Percentiles rank a stretch among this genome's conserved stretches.
Conservation (phyloP, 2,888 invertebrate species). For the Oscheius onirici region DNA sequence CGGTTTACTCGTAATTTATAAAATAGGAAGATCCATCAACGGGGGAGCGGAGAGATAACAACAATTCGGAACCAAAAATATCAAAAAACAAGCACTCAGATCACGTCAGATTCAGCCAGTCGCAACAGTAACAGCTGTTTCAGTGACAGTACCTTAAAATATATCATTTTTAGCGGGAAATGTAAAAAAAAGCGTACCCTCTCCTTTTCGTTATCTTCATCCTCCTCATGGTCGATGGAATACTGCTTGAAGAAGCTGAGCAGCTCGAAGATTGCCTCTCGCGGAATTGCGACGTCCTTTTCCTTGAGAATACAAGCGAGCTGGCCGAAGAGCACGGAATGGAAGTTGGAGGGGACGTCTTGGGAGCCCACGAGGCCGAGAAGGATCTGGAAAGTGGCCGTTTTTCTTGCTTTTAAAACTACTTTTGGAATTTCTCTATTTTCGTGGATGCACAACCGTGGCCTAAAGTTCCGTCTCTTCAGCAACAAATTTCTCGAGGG, state of each 20-base stretch:
- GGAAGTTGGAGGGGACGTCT: constrained; percentile 45
- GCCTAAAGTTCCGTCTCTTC: too few species aligned
- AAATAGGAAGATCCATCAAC: background rate
- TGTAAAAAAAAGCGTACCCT: background rate
- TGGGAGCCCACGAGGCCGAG: constrained; percentile 40
- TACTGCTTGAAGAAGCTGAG: constrained; percentile 27
- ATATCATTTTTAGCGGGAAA: background rate
- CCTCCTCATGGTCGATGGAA: constrained; percentile 2
- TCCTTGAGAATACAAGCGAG: constrained; percentile 40
- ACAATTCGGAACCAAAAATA: background rate
- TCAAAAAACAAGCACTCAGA: background rate
- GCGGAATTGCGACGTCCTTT: constrained; percentile 20
- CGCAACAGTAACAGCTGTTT: constrained; percentile 46
- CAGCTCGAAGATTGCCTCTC: constrained; percentile 15
- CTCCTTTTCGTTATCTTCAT: constrained; percentile 13
- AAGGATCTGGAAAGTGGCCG: background rate
- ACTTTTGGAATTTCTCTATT: too few species aligned
- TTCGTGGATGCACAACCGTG: too few species aligned
- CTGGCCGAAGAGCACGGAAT: constrained; percentile 40
- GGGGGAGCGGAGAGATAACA: background rate
- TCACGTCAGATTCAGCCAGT: constrained; percentile 36
- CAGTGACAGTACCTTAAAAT: constrained; percentile 36
- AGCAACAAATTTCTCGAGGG: too few species aligned
- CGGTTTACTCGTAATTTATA: background rate
- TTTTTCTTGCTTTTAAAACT: too few species aligned